Conservation (phyloP, 2,113 vertebrate species). For the Herpetotheres cachinnans region DNA sequence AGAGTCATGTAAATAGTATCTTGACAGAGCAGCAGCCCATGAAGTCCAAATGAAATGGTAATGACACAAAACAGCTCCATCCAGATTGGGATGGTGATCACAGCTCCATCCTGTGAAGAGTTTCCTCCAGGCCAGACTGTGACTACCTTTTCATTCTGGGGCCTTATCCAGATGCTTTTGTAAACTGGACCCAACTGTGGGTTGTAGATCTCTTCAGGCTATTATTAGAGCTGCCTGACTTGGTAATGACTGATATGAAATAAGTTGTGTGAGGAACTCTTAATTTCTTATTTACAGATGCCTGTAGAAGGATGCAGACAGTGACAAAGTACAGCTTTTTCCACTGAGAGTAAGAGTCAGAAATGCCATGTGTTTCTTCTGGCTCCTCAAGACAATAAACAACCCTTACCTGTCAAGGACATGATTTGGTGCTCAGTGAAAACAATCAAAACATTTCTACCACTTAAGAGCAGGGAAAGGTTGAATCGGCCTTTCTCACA, state of each 20-base stretch:
- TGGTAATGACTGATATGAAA: background rate
- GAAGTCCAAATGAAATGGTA: background rate
- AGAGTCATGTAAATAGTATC: background rate
- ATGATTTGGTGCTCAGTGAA: background rate
- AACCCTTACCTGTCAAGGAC: background rate
- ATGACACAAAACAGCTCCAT: background rate
- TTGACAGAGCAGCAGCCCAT: background rate
- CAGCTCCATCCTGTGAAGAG: background rate
- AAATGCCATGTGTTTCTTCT: background rate
- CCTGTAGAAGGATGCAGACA: background rate
- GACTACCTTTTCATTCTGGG: background rate
- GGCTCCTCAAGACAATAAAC: background rate
- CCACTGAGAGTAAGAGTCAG: background rate
- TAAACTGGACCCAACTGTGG: background rate
- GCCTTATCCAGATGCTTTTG: background rate
- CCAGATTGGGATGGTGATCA: background rate
- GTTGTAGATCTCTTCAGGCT: background rate
- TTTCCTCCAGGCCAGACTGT: background rate
- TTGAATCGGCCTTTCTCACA: background rate
- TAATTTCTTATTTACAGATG: background rate
- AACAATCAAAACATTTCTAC: background rate
- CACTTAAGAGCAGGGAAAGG: background rate
- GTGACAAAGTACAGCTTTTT: background rate
- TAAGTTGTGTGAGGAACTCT: background rate
- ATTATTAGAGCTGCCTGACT: background rate